Evolutionary conservation across 2,888 invertebrate genomes (phyloP).

Genomic region (Microplitis deprimator): DNA sequence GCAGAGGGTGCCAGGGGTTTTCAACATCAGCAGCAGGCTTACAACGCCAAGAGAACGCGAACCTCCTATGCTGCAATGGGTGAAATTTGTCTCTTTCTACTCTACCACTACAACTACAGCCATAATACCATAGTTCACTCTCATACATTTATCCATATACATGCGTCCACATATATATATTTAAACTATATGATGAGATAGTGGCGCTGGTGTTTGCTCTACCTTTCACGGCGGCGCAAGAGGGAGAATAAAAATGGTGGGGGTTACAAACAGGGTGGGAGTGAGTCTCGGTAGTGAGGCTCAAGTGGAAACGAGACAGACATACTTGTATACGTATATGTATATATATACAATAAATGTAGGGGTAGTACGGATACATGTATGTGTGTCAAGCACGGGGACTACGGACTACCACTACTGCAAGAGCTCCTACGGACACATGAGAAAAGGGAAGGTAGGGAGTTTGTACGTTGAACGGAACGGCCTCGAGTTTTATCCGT

Average conservation of each 20-base stretch:
- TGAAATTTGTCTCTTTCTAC: too few relatives aligned
- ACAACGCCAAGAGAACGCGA: too few relatives aligned
- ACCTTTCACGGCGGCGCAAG: background rate
- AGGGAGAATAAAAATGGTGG: background rate
- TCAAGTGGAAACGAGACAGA: background rate
- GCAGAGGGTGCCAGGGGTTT: conserved; percentile 31
- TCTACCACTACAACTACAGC: too few relatives aligned
- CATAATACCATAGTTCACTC: too few relatives aligned
- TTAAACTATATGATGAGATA: background rate
- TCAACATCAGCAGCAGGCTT: background rate
- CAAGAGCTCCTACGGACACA: background rate
- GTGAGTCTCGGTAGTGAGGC: conserved; percentile 21
- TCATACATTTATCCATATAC: too few relatives aligned
- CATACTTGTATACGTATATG: too few relatives aligned
- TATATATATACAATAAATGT: background rate
- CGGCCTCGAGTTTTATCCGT: conserved; percentile 68
- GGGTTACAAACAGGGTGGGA: conserved; percentile 25
- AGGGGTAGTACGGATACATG: background rate
- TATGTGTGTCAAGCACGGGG: too few relatives aligned
- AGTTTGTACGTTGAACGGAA: conserved; percentile 67
- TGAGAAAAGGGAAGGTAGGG: conserved; percentile 52
- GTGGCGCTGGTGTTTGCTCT: conserved; percentile 20
- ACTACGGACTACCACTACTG: too few relatives aligned
- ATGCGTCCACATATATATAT: background rate
- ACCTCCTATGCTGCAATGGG: too few relatives aligned